These are phyloP conservation scores for Chiroxiphia lanceolata DNA, from an alignment of 2,797 vertebrate genomes.

Conservation along the genomic window DNA sequence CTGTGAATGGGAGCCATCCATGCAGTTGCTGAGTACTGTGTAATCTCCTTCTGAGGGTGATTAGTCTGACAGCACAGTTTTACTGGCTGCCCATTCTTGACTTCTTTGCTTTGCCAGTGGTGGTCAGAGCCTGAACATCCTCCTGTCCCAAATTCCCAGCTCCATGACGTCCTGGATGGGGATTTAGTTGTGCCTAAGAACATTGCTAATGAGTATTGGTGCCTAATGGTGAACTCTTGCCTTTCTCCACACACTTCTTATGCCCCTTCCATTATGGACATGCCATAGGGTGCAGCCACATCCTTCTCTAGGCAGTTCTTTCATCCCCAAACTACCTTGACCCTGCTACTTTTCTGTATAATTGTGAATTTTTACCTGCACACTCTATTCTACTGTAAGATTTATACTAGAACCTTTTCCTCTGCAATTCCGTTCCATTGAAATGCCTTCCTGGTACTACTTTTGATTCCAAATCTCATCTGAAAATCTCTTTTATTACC, in stretches of 20 bases:
- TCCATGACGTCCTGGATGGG: fast-evolving
- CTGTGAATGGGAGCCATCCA: neutral
- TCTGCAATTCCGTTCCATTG: neutral
- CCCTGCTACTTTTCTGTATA: neutral
- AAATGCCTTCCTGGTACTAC: neutral
- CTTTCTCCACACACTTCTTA: fast-evolving
- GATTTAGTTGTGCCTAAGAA: neutral
- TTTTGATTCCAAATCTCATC: neutral
- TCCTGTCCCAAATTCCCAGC: neutral
- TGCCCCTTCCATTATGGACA: fast-evolving
- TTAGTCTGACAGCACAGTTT: neutral
- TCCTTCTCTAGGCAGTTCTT: neutral
- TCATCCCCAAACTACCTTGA: neutral
- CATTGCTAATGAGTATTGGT: fast-evolving
- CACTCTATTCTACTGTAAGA: neutral
- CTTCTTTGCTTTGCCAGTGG: neutral
- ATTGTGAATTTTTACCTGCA: neutral
- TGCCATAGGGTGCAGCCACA: neutral
- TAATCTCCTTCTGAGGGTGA: neutral
- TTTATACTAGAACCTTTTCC: neutral
- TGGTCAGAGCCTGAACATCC: neutral
- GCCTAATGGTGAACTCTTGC: fast-evolving
- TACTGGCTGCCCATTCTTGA: neutral
- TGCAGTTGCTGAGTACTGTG: neutral
- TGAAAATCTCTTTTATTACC: conserved; percentile 18